Evolutionary conservation across 1,140 invertebrate genomes (phyloP).

Genomic region (Plectrocnemia conspersa): DNA sequence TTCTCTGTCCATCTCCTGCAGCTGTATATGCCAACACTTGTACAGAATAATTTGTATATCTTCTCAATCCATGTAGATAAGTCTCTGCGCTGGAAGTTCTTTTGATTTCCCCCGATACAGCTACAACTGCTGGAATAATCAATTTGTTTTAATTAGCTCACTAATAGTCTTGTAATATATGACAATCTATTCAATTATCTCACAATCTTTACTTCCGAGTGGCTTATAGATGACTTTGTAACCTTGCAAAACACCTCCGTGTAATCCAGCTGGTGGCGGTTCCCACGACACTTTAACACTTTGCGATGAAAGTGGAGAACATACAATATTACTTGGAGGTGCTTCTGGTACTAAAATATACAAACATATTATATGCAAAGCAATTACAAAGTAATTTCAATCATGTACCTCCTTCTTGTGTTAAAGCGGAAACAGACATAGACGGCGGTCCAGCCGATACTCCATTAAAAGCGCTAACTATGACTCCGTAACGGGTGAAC

Average conservation of each 20-base stretch:
- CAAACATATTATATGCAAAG: too few species aligned
- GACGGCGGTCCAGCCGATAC: conserved; percentile 78
- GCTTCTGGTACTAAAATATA: conserved; percentile 60
- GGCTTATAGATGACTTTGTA: conserved; percentile 47
- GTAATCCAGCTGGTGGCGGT: conserved; percentile 37
- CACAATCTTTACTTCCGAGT: conserved; percentile 17
- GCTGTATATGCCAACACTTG: conserved; percentile 75
- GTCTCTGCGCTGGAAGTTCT: conserved; percentile 65
- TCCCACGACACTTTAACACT: conserved; percentile 81
- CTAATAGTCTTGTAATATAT: conserved; percentile 2
- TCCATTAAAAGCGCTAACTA: conserved; percentile 79
- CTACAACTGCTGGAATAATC: conserved; percentile 8
- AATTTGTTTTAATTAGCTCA: not conserved
- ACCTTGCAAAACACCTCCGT: conserved; percentile 43
- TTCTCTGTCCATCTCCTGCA: conserved; percentile 72
- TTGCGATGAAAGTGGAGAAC: conserved; percentile 69
- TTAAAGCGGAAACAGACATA: conserved; percentile 67
- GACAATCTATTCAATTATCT: not conserved
- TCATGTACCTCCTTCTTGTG: conserved; percentile 73
- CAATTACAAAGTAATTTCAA: too few species aligned
- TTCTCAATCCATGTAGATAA: conserved; percentile 62
- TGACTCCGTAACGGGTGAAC: conserved; percentile 74
- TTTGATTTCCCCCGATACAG: conserved; percentile 53
- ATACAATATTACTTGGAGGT: conserved; percentile 67
- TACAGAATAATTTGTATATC: conserved; percentile 76